These are phyloP conservation scores for Drosophila nasuta DNA, from an alignment of 1,140 invertebrate species.

Conservation along the genomic window DNA sequence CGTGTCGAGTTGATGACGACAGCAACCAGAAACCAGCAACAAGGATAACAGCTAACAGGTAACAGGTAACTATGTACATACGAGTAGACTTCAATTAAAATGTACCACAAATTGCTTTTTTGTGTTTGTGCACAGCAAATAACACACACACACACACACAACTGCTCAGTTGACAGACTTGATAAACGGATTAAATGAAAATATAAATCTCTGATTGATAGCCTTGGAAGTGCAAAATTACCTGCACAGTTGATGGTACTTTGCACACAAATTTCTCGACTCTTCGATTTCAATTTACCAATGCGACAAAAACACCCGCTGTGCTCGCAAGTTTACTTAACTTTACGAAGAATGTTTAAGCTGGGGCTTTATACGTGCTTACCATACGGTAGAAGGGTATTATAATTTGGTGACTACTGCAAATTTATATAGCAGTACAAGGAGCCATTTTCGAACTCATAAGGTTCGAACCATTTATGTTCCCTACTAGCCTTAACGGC, in stretches of 20 bases:
- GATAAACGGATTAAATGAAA: constrained; percentile 11
- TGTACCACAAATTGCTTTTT: constrained; percentile 75
- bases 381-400: too few species aligned
- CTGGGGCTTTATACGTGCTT: not conserved
- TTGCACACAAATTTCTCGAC: not conserved
- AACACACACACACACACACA: constrained; percentile 27
- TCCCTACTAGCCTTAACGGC: too few species aligned
- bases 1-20: not conserved
- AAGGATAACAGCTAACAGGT: constrained; percentile 31
- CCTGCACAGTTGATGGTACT: constrained; percentile 5
- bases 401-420: too few species aligned
- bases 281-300: constrained; percentile 2
- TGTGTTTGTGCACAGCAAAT: constrained; percentile 70
- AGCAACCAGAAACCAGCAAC: not conserved
- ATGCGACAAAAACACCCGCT: not conserved
- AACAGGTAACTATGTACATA: not conserved
- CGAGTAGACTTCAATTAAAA: constrained; percentile 71
- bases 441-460: too few species aligned
- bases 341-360: constrained; percentile 7
- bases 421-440: too few species aligned
- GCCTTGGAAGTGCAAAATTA: not conserved
- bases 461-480: too few species aligned
- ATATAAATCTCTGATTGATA: not conserved
- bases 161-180: not conserved
- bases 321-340: not conserved